These are phyloP conservation scores for Coptodon bakossiorum DNA, from an alignment of 2,113 vertebrate genomes.

Conservation along the genomic window DNA sequence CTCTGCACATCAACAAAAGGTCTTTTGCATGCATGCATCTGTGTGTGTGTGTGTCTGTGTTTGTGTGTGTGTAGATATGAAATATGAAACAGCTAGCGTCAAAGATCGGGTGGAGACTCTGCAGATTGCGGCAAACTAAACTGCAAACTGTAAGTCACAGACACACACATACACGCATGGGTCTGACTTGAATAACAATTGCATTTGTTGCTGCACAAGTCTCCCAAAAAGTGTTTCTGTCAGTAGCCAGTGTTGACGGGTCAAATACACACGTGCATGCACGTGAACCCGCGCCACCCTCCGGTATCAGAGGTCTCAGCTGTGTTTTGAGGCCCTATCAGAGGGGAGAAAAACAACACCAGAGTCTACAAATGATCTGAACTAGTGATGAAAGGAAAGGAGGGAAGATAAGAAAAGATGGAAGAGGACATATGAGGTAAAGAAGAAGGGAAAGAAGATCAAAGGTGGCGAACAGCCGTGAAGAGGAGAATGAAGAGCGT, in stretches of 20 bases:
- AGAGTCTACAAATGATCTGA: background rate
- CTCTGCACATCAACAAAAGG: constrained; percentile 13
- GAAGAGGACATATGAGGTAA: background rate
- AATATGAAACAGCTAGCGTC: constrained; percentile 22
- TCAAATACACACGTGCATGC: background rate
- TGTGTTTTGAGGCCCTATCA: constrained; percentile 36
- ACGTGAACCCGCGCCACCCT: constrained; percentile 10
- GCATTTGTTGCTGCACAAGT: background rate
- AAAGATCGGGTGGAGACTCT: constrained; percentile 20
- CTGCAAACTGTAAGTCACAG: background rate
- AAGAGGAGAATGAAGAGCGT: background rate
- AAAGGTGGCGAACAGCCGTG: background rate
- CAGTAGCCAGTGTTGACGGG: background rate
- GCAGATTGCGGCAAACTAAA: constrained; percentile 28
- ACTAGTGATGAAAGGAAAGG: background rate
- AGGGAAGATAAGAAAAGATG: background rate
- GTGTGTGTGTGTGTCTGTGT: background rate
- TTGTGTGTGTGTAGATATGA: constrained; percentile 1
- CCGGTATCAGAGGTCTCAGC: constrained; percentile 37
- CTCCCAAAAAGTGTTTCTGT: constrained; percentile 3
- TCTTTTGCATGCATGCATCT: background rate
- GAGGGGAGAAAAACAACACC: constrained; percentile 1
- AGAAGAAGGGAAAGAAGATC: background rate
- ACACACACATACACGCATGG: background rate
- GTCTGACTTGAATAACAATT: constrained; percentile 26